These are phyloP conservation scores for Propithecus deckenii DNA, from an alignment of 2,797 vertebrate species.

Conservation along the genomic window DNA sequence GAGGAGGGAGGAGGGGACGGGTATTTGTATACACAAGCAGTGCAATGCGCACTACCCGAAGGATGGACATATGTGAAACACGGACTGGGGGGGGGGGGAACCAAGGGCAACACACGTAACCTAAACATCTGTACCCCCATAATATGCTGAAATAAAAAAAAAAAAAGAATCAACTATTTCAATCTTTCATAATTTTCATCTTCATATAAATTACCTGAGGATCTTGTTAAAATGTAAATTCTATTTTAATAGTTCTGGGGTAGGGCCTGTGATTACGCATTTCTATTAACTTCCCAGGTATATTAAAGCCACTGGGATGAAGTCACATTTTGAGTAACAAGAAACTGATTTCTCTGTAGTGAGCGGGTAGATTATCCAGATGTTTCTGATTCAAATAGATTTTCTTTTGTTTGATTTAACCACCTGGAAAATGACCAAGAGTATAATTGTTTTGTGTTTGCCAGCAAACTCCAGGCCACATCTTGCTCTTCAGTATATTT, in stretches of 20 bases:
- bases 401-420: not conserved
- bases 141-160: too few species aligned
- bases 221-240: not conserved
- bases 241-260: not conserved
- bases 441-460: not conserved
- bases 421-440: not conserved
- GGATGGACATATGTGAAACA: too few species aligned
- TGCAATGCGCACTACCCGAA: too few species aligned
- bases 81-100: too few species aligned
- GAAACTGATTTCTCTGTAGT: not conserved
- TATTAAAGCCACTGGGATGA: not conserved
- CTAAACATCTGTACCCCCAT: too few species aligned
- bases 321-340: not conserved
- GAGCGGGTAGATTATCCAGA: not conserved
- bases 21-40: too few species aligned
- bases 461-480: not conserved
- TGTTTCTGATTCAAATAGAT: not conserved
- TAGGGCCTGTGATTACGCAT: not conserved
- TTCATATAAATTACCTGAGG: not conserved
- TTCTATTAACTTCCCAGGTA: not conserved
- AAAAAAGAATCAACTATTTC: not conserved
- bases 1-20: too few species aligned
- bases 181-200: slow-evolving; percentile 12
- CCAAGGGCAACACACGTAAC: too few species aligned
- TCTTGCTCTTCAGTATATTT: not conserved